Percentiles rank a stretch among this genome's conserved stretches.
Conservation (phyloP, 2,113 vertebrate genomes). For the Ameiurus melas region DNA sequence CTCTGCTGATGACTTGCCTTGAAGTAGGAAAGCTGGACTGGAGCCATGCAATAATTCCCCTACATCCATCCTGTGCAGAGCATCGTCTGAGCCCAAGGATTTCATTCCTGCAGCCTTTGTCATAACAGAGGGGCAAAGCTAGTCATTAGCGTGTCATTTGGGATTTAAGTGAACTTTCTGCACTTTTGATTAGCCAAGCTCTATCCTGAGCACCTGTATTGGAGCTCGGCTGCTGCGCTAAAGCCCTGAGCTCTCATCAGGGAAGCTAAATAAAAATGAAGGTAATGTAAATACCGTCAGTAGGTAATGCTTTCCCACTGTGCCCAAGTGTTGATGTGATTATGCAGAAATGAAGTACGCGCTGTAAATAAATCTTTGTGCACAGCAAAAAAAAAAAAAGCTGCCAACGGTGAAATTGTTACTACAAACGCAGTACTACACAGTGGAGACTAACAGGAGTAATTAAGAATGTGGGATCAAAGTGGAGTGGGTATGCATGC, state of each 20-base stretch:
- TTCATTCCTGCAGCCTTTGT: conserved; percentile 36
- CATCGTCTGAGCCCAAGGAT: conserved; percentile 15
- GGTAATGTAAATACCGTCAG: conserved; percentile 32
- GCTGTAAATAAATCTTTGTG: conserved; percentile 35
- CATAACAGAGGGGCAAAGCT: conserved; percentile 31
- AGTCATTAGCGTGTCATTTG: conserved; percentile 42
- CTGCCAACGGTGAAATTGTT: conserved; percentile 24
- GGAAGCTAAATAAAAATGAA: conserved; percentile 23
- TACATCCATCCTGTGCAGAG: neutral
- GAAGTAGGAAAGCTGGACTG: conserved; percentile 25
- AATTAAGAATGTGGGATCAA: conserved; percentile 37
- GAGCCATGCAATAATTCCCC: conserved; percentile 6
- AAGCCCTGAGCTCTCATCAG: conserved; percentile 13
- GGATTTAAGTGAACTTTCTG: conserved; percentile 39
- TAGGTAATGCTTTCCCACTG: conserved; percentile 30
- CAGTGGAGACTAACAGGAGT: conserved; percentile 26
- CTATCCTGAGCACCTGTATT: neutral
- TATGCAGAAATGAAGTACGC: conserved; percentile 30
- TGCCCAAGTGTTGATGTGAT: conserved; percentile 23
- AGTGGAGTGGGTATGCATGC: neutral
- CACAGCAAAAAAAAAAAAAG: neutral
- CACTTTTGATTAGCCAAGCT: conserved; percentile 11
- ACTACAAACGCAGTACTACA: conserved; percentile 6
- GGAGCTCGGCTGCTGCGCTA: conserved; percentile 10
- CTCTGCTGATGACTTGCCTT: neutral